Base-by-base conservation (phyloP, 2,888 invertebrate species). In the Himalopsyche kuldschensis region DNA sequence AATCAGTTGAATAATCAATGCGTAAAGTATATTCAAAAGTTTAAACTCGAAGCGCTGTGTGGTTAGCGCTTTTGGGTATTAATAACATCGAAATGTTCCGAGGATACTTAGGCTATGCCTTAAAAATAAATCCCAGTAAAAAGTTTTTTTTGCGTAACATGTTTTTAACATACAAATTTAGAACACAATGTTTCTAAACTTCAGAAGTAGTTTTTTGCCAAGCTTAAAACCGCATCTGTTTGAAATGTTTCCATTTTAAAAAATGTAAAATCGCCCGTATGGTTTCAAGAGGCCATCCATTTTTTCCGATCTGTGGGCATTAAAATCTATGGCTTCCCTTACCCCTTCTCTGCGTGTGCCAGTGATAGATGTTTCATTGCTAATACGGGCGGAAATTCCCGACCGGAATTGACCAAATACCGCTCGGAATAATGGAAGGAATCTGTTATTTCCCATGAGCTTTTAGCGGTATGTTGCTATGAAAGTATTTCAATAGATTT, bases 241-340 rank as follows among this genome's bases (percentile, higher is more conserved):
- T 20, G 20, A 55, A 55, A 24, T 10, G 10, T 10, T 20, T 55
- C 6, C 24, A n/a, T 6, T 8, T 24, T 20, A 15, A 55, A n/a
- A 20, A 24, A 20, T 55, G 48, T 20, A 55, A 55, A 55, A 55
- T 20, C 55, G 8, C 10, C 24, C 55, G 10, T 24, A 76, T 20
- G 32, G 77, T 76, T 77, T 82, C 81, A 31, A 27, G 24, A 15
- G 24, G 41, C 32, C 30, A 63, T 78, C 35, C 35, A 35, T 78
- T 78, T 17, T 41, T 82, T 27, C 78, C 78, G 81, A 78, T 82
- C 46, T 82, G 81, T 82, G 81, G 27, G 55, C 32, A 78, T 82
- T 78, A 41, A 35, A 77, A 32, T 6, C 27, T 63, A 47, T 48
- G 76, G n/a, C 24, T 32, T 8, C 48, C 75, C 81, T 46, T 35